phyloP scores from a whole-genome alignment of 1,140 invertebrate species.

The Medauroidea extradentata region DNA sequence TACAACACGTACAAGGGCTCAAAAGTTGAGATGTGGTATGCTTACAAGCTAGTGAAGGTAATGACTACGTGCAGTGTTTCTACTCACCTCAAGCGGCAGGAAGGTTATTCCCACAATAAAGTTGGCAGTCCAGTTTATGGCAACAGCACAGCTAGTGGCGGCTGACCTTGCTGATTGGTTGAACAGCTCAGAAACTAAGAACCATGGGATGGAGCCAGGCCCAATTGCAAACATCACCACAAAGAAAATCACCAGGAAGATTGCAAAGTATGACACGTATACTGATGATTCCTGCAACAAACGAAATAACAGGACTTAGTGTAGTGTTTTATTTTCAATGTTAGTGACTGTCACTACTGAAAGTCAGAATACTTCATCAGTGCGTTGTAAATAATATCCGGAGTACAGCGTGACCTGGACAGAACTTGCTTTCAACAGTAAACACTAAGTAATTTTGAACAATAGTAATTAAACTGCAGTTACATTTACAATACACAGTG shows the following conservation, averaged over 20 bases:
- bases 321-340: too few species aligned
- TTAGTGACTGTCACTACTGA: too few species aligned
- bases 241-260: conserved; percentile 73
- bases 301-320: too few species aligned
- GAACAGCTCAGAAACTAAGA: conserved; percentile 85
- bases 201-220: conserved; percentile 91
- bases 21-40: neutral
- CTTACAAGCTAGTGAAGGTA: neutral
- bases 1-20: too few species aligned
- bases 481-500: too few species aligned
- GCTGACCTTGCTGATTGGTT: conserved; percentile 69
- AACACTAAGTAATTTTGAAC: too few species aligned
- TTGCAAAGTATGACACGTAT: conserved; percentile 65
- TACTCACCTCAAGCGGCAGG: conserved; percentile 57
- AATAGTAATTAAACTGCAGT: too few species aligned
- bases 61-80: too few species aligned
- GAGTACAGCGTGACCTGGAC: too few species aligned
- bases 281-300: neutral
- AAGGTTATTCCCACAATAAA: conserved; percentile 75
- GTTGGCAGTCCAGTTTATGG: conserved; percentile 84
- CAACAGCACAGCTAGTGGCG: conserved; percentile 76
- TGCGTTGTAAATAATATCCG: too few species aligned
- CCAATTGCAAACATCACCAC: conserved; percentile 77
- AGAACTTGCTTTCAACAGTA: too few species aligned
- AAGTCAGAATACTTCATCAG: too few species aligned